These are phyloP conservation scores for Struthidea cinerea DNA, from an alignment of 2,113 vertebrate genomes.

Conservation along the genomic window DNA sequence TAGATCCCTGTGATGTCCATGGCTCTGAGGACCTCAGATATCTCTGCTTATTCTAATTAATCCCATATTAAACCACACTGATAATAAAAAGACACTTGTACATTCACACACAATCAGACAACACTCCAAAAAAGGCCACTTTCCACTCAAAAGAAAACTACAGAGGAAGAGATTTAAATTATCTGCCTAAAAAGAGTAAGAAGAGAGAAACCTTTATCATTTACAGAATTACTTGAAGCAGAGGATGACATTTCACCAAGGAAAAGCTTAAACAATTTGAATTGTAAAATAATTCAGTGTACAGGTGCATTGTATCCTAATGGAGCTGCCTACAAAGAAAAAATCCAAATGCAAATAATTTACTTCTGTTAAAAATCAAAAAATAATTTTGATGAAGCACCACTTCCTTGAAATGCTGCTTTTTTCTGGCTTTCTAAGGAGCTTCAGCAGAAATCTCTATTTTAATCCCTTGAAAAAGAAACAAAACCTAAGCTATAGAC, in stretches of 20 bases:
- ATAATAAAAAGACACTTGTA: background rate
- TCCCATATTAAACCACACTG: background rate
- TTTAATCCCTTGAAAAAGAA: background rate
- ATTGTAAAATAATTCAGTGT: background rate
- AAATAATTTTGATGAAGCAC: background rate
- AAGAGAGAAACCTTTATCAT: background rate
- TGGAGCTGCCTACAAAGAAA: background rate
- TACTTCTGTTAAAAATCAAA: background rate
- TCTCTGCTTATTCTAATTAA: background rate
- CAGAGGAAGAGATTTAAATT: background rate
- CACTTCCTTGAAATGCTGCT: background rate
- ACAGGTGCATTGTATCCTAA: background rate
- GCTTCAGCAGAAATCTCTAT: background rate
- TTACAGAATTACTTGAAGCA: background rate
- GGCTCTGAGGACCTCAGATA: background rate
- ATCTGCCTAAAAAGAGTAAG: background rate
- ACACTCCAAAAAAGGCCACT: background rate
- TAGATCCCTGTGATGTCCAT: accelerated
- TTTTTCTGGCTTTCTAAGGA: background rate
- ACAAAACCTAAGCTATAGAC: background rate
- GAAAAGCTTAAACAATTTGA: background rate
- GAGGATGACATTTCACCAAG: background rate
- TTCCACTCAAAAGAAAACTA: background rate
- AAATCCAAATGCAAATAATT: background rate
- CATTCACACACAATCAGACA: background rate